phyloP scores from a whole-genome alignment of 2,113 vertebrate species.

The Copsychus sechellarum region DNA sequence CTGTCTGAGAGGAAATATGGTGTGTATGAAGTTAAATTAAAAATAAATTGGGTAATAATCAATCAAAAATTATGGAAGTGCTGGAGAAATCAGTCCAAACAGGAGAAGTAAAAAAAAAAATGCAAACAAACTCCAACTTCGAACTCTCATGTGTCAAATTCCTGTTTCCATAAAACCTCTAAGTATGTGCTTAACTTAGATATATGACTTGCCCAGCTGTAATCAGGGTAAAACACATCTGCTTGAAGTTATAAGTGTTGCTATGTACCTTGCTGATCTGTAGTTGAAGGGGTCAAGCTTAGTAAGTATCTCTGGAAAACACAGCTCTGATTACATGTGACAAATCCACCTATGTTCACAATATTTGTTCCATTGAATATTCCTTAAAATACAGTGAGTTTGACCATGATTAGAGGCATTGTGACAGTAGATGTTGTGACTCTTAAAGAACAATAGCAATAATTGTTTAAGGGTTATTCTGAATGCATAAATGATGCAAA shows the following conservation, averaged over 20 bases:
- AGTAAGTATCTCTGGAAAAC: not conserved
- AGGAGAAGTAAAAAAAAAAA: not conserved
- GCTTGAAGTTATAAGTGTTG: not conserved
- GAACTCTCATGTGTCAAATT: not conserved
- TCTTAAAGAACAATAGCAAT: not conserved
- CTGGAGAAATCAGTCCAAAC: slow-evolving; percentile 11
- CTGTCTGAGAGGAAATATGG: slow-evolving; percentile 27
- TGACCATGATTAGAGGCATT: not conserved
- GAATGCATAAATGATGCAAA: not conserved
- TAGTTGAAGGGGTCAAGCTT: not conserved
- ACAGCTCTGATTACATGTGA: not conserved
- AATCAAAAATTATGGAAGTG: slow-evolving; percentile 11
- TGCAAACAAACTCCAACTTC: not conserved
- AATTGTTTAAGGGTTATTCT: not conserved
- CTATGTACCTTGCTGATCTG: not conserved
- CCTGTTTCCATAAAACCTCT: not conserved
- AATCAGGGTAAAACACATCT: not conserved
- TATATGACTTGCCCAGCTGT: not conserved
- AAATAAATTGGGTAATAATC: slow-evolving; percentile 44
- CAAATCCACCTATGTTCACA: not conserved
- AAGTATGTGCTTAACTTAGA: not conserved
- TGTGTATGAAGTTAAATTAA: slow-evolving; percentile 29
- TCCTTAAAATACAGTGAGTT: not conserved
- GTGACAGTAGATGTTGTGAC: not conserved
- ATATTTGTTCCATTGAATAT: not conserved